phyloP scores from a whole-genome alignment of 2,113 vertebrate genomes.

The Drymodes brunneopygia region DNA sequence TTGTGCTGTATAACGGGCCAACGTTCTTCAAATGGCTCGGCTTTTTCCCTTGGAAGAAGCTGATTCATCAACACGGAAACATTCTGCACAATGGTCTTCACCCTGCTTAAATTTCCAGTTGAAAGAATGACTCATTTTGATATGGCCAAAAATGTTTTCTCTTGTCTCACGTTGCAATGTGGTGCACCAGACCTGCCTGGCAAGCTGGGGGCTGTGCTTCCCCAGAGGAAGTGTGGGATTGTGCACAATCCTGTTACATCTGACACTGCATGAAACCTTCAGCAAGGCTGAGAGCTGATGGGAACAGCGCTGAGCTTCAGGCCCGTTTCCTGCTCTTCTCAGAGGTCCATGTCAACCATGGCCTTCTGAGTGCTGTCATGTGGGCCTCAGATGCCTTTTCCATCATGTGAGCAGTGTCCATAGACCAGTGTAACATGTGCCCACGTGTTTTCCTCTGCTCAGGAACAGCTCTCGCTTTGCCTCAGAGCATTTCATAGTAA shows the following conservation, averaged over 20 bases:
- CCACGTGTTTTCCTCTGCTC: background rate
- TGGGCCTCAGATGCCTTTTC: background rate
- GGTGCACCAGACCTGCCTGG: background rate
- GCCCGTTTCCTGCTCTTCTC: background rate
- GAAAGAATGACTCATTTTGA: background rate
- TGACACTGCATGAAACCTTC: rapidly evolving
- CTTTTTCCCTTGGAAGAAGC: background rate
- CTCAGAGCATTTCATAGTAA: background rate
- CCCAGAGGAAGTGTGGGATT: background rate
- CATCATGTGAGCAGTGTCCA: background rate
- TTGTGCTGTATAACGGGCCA: background rate
- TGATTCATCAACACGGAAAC: background rate
- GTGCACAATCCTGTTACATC: background rate
- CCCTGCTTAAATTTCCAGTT: background rate
- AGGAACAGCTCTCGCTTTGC: background rate
- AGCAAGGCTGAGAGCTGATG: background rate
- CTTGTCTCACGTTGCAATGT: background rate
- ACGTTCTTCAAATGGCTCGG: background rate
- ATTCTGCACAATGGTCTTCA: background rate
- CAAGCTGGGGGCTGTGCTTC: background rate
- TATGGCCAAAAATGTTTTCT: background rate
- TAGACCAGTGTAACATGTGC: background rate
- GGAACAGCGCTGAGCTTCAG: background rate
- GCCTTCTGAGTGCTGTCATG: background rate
- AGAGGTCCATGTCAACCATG: background rate